phyloP scores from a whole-genome alignment of 1,140 invertebrate species.

The Drosophila saltans region DNA sequence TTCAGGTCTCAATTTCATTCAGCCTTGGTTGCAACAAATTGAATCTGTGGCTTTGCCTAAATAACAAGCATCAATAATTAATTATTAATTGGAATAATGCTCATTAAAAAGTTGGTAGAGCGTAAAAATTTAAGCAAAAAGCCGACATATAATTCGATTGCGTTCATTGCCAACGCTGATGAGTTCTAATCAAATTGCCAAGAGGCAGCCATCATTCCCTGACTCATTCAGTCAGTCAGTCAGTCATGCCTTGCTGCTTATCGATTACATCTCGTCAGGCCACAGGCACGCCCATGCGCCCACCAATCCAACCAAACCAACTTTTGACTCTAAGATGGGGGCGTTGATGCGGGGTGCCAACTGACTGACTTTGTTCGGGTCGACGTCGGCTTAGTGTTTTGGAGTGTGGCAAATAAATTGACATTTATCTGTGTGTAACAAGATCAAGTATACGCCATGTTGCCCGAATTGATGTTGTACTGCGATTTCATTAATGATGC shows the following conservation, averaged over 20 bases:
- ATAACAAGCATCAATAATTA: slow-evolving; percentile 51
- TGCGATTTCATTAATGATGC: slow-evolving; percentile 62
- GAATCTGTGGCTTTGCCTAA: slow-evolving; percentile 12
- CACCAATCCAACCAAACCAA: background rate
- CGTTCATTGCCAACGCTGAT: slow-evolving; percentile 32
- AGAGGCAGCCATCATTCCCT: slow-evolving; percentile 39
- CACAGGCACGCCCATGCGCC: slow-evolving; percentile 15
- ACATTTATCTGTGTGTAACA: slow-evolving; percentile 79
- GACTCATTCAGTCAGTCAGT: slow-evolving; percentile 31
- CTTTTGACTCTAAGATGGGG: background rate
- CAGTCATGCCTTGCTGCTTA: slow-evolving; percentile 61
- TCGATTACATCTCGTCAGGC: slow-evolving; percentile 71
- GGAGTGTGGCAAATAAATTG: slow-evolving; percentile 80
- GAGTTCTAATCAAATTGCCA: slow-evolving; percentile 70
- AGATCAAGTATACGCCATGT: slow-evolving; percentile 77
- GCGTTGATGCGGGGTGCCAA: slow-evolving; percentile 10
- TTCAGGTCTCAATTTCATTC: background rate
- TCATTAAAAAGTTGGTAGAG: slow-evolving; percentile 67
- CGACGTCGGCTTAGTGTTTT: slow-evolving; percentile 69
- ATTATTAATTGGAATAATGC: slow-evolving; percentile 62
- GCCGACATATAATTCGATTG: slow-evolving; percentile 56
- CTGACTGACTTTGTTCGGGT: slow-evolving; percentile 35
- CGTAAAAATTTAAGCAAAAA: slow-evolving; percentile 58
- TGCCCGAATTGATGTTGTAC: slow-evolving; percentile 35
- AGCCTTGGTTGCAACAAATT: background rate